Conservation (phyloP, 2,888 invertebrate species). For the Diadegma fenestrale region DNA sequence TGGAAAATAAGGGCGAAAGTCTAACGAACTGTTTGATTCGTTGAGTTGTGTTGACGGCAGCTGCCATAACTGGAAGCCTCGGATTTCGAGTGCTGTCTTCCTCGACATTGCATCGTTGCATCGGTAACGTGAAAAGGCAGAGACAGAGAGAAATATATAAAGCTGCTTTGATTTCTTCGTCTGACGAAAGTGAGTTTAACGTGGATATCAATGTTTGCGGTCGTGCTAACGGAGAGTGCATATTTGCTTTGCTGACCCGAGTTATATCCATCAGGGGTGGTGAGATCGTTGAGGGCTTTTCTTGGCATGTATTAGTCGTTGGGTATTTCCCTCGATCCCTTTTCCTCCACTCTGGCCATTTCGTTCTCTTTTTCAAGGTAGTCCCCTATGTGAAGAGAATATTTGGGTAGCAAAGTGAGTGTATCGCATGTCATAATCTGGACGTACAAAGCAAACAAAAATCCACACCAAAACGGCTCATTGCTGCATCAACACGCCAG, state of each 20-base stretch:
- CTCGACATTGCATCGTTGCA: conserved; percentile 30
- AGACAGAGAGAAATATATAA: conserved; percentile 19
- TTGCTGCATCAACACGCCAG: neutral
- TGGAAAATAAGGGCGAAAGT: neutral
- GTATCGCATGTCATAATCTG: conserved; percentile 60
- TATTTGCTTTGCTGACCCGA: conserved; percentile 80
- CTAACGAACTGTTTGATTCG: conserved; percentile 11
- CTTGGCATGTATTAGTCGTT: conserved; percentile 40
- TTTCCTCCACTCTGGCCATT: neutral
- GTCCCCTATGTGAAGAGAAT: conserved; percentile 23
- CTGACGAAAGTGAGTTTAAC: conserved; percentile 68
- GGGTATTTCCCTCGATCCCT: conserved; percentile 40
- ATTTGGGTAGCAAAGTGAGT: conserved; percentile 54
- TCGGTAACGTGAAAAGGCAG: conserved; percentile 12
- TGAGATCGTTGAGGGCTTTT: conserved; percentile 51
- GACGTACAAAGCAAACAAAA: conserved; percentile 17
- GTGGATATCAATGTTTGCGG: conserved; percentile 79
- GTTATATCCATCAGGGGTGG: conserved; percentile 72
- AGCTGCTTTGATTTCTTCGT: conserved; percentile 52
- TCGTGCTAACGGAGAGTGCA: conserved; percentile 79
- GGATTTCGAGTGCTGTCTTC: conserved; percentile 25
- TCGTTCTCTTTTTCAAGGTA: neutral
- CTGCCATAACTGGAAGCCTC: neutral
- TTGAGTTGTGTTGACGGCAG: neutral
- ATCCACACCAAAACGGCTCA: conserved; percentile 11